These are phyloP conservation scores for Erpobdella octoculata DNA, from an alignment of 2,888 invertebrate genomes.

Conservation along the genomic window DNA sequence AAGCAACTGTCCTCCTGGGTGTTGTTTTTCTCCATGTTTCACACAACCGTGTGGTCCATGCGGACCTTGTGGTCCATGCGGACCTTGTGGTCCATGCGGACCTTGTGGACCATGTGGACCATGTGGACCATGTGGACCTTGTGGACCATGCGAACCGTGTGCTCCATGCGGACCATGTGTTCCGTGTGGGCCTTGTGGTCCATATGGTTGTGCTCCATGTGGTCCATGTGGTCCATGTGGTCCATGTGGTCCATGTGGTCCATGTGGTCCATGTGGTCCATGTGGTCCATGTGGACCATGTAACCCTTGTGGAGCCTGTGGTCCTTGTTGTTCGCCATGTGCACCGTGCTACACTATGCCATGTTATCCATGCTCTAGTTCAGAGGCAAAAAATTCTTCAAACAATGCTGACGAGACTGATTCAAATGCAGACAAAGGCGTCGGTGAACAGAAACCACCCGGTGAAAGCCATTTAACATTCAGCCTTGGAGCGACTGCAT, in stretches of 20 bases:
- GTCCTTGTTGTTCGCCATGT: neutral
- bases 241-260: neutral
- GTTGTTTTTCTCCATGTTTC: neutral
- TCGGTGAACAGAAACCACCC: neutral
- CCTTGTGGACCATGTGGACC: neutral
- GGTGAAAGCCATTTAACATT: too few species aligned
- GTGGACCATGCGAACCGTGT: neutral
- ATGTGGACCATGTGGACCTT: neutral
- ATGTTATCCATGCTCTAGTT: neutral
- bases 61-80: neutral
- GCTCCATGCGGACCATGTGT: neutral
- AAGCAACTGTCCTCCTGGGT: neutral
- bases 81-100: neutral
- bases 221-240: neutral
- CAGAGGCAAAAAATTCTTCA: neutral
- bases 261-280: neutral
- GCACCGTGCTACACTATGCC: neutral
- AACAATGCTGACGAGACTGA: neutral
- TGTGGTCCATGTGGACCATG: conserved; percentile 13
- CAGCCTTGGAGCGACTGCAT: too few species aligned
- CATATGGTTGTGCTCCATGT: neutral
- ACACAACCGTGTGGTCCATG: neutral
- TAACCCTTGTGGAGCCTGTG: neutral
- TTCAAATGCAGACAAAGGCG: neutral
- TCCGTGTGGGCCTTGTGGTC: neutral